Evolutionary conservation across 1,140 invertebrate genomes (phyloP).

Genomic region (Lucilia sericata): DNA sequence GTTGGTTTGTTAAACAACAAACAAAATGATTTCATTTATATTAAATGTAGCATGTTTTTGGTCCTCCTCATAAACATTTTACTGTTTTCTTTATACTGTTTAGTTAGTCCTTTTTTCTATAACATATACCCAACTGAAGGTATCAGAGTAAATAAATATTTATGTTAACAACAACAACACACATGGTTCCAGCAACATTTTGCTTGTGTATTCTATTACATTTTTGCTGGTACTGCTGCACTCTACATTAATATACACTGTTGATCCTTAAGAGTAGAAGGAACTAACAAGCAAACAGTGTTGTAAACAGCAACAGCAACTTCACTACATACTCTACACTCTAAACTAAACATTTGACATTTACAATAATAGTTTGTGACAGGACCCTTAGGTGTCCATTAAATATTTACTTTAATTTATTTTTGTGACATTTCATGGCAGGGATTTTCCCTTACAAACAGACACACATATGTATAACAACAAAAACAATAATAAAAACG

Average conservation of each 20-base stretch:
- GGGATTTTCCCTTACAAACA: background rate
- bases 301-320: background rate
- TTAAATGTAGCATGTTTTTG: too few species aligned
- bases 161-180: background rate
- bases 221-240: too few species aligned
- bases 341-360: constrained; percentile 24
- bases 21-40: too few species aligned
- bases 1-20: too few species aligned
- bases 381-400: constrained; percentile 31
- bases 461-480: too few species aligned
- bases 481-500: background rate
- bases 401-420: constrained; percentile 36
- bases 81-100: too few species aligned
- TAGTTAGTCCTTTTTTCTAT: too few species aligned
- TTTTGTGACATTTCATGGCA: constrained; percentile 20
- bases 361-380: constrained; percentile 37
- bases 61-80: too few species aligned
- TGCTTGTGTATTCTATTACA: too few species aligned
- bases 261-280: too few species aligned
- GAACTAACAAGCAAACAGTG: background rate
- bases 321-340: background rate
- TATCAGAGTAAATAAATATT: background rate
- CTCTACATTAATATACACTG: too few species aligned
- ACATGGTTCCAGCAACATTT: too few species aligned
- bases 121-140: background rate